Conservation (phyloP, 2,113 vertebrate species). For the Cololabis saira region DNA sequence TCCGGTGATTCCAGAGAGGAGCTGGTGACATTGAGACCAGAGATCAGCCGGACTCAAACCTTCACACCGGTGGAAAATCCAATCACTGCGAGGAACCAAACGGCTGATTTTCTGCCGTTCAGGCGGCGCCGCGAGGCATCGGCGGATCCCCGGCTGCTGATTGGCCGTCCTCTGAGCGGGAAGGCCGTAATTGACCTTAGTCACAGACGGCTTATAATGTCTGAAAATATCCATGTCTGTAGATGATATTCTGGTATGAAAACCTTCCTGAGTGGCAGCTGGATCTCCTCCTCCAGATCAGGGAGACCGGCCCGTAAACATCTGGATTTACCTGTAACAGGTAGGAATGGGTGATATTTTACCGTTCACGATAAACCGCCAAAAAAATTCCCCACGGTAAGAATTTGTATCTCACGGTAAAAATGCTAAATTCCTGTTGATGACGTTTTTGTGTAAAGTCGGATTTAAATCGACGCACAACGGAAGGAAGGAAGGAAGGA, state of each 20-base stretch:
- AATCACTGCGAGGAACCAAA: conserved; percentile 66
- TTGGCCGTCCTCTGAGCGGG: conserved; percentile 69
- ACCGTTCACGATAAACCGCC: too few relatives aligned
- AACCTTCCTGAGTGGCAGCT: too few relatives aligned
- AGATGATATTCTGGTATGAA: too few relatives aligned
- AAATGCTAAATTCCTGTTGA: too few relatives aligned
- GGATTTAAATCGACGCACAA: too few relatives aligned
- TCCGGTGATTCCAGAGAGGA: conserved; percentile 18
- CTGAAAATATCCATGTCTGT: too few relatives aligned
- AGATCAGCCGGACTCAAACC: conserved; percentile 25
- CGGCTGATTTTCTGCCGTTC: conserved; percentile 69
- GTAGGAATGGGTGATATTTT: too few relatives aligned
- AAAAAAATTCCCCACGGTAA: too few relatives aligned
- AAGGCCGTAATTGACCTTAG: conserved; percentile 81
- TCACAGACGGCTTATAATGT: conserved; percentile 67
- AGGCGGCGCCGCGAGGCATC: conserved; percentile 50
- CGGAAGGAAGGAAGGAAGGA: too few relatives aligned
- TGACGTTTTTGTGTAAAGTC: too few relatives aligned
- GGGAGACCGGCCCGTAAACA: conserved; percentile 32
- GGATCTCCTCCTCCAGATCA: conserved; percentile 12
- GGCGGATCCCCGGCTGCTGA: conserved; percentile 55
- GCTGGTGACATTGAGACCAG: conserved; percentile 35
- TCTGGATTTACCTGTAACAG: conserved; percentile 32
- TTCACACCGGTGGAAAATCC: conserved; percentile 61
- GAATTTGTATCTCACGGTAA: too few relatives aligned